Base-by-base conservation (phyloP, 2,888 invertebrate species). In the Ligdia adustata region DNA sequence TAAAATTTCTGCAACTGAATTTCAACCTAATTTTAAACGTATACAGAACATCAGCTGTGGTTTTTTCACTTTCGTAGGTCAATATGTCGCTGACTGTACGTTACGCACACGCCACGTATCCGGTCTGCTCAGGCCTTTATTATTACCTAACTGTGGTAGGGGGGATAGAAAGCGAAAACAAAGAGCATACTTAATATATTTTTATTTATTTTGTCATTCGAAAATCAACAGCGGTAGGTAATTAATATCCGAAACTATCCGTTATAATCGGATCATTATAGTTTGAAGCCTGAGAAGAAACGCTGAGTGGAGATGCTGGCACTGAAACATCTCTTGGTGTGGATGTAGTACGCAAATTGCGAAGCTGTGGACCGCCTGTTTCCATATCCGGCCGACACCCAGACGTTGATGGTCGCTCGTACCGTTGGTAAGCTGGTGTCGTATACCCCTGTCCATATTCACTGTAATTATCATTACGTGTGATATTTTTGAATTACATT, bases 401-500 rank as follows among this genome's bases (percentile, higher is more conserved):
- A n/a, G n/a, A n/a, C n/a, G 27, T 43, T 48, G 47, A 39, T 52
- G 48, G 39, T 51, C 41, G 41, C 38, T 52, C 42, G 42, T 42
- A 52, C 48, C 37, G 37, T 49, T 16, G 18, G 18, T 16, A 16
- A 16, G 18, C 18, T 16, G 18, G 18, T 16, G 18, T 16, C 18
- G 18, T 52, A 52, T 52, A 55, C 52, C 49, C 52, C 48, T 55
- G 52, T 52, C 52, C 55, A 52, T 52, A 52, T 46, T 52, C 37
- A 55, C 37, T 49, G 42, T 52, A 55, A 46, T 51, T 42, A 47
- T 42, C 29, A 42, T 41, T 51, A 41, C 32, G 51, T 56, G 50
- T 35, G 38, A 53, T 53, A 51, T 53, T 53, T 53, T 56, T 50
- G 43, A 56, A 53, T 51, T 54, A 54, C 54, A 43, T 50, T 54